Evolutionary conservation across 2,888 invertebrate genomes (phyloP).

Genomic region (Sinelater perroti): DNA sequence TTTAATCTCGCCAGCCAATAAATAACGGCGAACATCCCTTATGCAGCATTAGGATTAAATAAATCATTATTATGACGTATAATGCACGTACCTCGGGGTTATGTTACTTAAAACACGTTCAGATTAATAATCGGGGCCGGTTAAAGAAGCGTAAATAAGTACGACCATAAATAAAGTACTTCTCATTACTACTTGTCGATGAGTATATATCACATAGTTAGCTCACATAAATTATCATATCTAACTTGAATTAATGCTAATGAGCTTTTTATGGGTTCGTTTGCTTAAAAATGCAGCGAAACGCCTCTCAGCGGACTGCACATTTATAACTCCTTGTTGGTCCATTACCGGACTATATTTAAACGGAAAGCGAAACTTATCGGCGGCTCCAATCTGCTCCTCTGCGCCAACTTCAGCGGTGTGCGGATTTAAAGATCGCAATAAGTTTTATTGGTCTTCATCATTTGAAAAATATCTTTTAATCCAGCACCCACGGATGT

Average conservation of each 20-base stretch:
- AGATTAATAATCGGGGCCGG: slow-evolving; percentile 41
- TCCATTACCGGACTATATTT: no score
- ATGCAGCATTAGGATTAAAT: slow-evolving; percentile 20
- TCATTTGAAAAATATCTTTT: no score
- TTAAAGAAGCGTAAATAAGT: slow-evolving; percentile 33
- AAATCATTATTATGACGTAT: slow-evolving; percentile 22
- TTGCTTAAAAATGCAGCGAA: slow-evolving; percentile 17
- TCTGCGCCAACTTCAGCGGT: no score
- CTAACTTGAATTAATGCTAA: slow-evolving; percentile 31
- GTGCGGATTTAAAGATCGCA: no score
- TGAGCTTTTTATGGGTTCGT: slow-evolving; percentile 35
- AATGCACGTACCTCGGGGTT: slow-evolving; percentile 20
- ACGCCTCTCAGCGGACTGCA: background rate
- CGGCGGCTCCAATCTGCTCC: no score
- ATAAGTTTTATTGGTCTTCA: no score
- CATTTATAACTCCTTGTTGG: no score
- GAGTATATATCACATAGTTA: slow-evolving; percentile 33
- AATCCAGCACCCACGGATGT: no score
- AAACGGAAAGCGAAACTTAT: no score
- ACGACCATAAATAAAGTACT: slow-evolving; percentile 38
- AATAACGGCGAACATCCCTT: slow-evolving; percentile 20
- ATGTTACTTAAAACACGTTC: slow-evolving; percentile 22
- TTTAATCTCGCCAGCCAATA: slow-evolving; percentile 9
- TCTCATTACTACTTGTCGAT: slow-evolving; percentile 33
- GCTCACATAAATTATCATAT: slow-evolving; percentile 35